A percentile compares a stretch with the other conserved stretches of the same genome.
Conservation (phyloP, 1,140 invertebrate species). For the Zaprionus ornatus region DNA sequence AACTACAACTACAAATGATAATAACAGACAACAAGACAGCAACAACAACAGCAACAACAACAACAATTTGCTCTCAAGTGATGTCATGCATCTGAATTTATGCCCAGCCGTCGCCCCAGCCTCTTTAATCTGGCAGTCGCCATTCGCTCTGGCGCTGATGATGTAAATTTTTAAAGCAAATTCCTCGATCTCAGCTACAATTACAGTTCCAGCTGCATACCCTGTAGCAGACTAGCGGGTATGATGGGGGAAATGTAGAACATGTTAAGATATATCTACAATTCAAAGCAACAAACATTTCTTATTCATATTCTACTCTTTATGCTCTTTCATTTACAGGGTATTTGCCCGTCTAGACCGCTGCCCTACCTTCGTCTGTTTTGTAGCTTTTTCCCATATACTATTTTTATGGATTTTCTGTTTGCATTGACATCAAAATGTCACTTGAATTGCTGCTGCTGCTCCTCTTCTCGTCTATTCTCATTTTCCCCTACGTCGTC, state of each 20-base stretch:
- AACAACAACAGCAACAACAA: conserved; percentile 16
- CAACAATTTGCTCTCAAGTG: conserved; percentile 58
- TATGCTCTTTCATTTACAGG: not conserved
- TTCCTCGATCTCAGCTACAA: conserved; percentile 36
- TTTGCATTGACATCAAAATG: conserved; percentile 76
- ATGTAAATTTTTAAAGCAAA: conserved; percentile 56
- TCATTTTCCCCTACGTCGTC: conserved; percentile 1
- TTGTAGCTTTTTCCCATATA: conserved; percentile 15
- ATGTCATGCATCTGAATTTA: conserved; percentile 75
- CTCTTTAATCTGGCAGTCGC: conserved; percentile 49
- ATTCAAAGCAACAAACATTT: not conserved
- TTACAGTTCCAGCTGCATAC: conserved; percentile 30
- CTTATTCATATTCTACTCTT: not conserved
- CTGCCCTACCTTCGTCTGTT: not conserved
- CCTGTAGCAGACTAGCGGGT: not conserved
- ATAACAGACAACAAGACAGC: conserved; percentile 22
- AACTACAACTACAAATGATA: conserved; percentile 44
- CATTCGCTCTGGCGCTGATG: conserved; percentile 20
- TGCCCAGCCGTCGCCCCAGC: conserved; percentile 43
- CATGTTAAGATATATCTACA: no score
- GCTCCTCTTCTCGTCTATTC: not conserved
- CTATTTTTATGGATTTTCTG: conserved; percentile 50
- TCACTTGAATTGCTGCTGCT: conserved; percentile 49
- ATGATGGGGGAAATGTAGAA: not conserved
- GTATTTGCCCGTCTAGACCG: not conserved